Conservation (phyloP, 2,888 invertebrate species). For the Cheilosia variabilis region DNA sequence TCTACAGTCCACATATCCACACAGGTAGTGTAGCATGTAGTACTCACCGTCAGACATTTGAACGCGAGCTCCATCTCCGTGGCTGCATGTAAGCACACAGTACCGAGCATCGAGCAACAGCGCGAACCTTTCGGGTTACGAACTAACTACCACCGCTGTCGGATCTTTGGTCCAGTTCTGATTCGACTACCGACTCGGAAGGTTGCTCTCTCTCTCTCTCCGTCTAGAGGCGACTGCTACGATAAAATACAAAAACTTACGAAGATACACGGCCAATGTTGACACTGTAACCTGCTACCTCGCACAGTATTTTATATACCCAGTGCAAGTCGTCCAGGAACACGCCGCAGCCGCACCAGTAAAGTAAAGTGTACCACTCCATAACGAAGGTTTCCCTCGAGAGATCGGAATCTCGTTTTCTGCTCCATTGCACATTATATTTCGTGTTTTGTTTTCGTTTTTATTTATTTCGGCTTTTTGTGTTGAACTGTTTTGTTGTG, state of each 20-base stretch:
- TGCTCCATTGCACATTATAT: slow-evolving; percentile 69
- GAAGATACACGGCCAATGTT: slow-evolving; percentile 58
- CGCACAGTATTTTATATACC: slow-evolving; percentile 1
- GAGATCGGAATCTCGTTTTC: slow-evolving; percentile 74
- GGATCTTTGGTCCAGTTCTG: slow-evolving; percentile 75
- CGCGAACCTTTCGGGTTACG: slow-evolving; percentile 52
- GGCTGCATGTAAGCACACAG: slow-evolving; percentile 51
- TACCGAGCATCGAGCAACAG: slow-evolving; percentile 43
- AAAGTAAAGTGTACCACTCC: neutral
- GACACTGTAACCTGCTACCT: slow-evolving; percentile 72
- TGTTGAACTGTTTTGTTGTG: slow-evolving; percentile 23
- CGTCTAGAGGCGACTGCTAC: slow-evolving; percentile 29
- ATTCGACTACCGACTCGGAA: slow-evolving; percentile 75
- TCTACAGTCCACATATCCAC: no score
- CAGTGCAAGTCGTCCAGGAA: slow-evolving; percentile 39
- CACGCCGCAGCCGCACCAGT: slow-evolving; percentile 7
- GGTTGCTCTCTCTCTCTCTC: slow-evolving; percentile 68
- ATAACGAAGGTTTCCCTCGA: slow-evolving; percentile 69
- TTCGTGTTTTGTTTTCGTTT: slow-evolving; percentile 69
- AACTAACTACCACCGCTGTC: slow-evolving; percentile 68
- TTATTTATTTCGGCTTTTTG: slow-evolving; percentile 41
- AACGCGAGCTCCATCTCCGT: slow-evolving; percentile 50
- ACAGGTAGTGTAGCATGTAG: slow-evolving; percentile 8
- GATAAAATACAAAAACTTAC: slow-evolving; percentile 19
- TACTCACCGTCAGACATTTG: slow-evolving; percentile 9